phyloP scores from a whole-genome alignment of 2,797 vertebrate species.

The Cheirogaleus major region DNA sequence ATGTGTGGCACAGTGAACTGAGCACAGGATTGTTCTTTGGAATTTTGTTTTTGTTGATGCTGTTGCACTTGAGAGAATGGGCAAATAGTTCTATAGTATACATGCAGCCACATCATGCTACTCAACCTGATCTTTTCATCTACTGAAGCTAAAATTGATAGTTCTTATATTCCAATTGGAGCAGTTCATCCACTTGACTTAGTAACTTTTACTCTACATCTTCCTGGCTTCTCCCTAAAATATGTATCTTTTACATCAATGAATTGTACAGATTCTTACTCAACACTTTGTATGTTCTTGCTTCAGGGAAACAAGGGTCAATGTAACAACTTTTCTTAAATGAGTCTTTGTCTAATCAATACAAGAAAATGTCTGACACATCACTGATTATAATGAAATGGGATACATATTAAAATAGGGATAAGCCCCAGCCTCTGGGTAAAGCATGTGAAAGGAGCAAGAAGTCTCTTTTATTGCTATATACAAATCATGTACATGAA shows the following conservation, averaged over 20 bases:
- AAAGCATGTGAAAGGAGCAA: neutral
- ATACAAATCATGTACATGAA: neutral
- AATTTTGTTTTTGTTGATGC: neutral
- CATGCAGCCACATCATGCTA: neutral
- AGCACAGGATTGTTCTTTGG: neutral
- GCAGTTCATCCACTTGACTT: neutral
- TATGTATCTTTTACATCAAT: neutral
- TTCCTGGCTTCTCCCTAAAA: neutral
- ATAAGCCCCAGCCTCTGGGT: neutral
- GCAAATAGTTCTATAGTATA: neutral
- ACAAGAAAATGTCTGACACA: neutral
- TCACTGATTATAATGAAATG: neutral
- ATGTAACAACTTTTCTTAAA: neutral
- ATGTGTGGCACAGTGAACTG: neutral
- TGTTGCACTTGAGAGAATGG: neutral
- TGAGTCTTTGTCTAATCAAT: neutral
- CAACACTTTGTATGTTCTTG: neutral
- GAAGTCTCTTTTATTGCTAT: too few species aligned
- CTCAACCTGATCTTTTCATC: neutral
- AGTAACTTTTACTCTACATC: neutral
- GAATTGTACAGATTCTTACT: neutral
- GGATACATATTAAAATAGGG: neutral
- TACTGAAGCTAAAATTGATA: neutral
- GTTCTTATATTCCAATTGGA: neutral
- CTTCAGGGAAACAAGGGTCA: neutral